phyloP scores from a whole-genome alignment of 2,888 invertebrate genomes.

The Xiphydria camelus region DNA sequence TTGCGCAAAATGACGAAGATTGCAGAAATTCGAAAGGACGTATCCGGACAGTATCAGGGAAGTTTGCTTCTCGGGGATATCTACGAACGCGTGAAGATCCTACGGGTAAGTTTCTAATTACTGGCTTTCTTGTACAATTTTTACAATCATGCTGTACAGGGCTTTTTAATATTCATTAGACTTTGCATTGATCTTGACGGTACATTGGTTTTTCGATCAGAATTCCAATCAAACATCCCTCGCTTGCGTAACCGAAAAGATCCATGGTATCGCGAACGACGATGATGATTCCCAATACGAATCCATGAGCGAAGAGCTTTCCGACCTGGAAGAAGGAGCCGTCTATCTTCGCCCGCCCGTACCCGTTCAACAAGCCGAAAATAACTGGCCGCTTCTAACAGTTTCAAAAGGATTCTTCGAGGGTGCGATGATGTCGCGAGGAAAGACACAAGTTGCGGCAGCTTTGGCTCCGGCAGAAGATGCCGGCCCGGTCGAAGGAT shows the following conservation, averaged over 20 bases:
- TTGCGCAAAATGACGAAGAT: slow-evolving; percentile 99
- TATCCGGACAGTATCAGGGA: slow-evolving; percentile 95
- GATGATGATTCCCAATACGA: slow-evolving; percentile 70
- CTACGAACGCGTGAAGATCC: slow-evolving; percentile 81
- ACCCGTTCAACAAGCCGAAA: slow-evolving; percentile 87
- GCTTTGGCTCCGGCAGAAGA: slow-evolving; percentile 65
- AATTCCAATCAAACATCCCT: slow-evolving; percentile 69
- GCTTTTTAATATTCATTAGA: too few species aligned
- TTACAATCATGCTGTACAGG: too few species aligned
- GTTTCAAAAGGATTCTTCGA: slow-evolving; percentile 78
- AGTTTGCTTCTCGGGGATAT: slow-evolving; percentile 92
- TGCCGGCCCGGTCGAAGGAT: slow-evolving; percentile 67
- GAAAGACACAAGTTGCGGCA: slow-evolving; percentile 59
- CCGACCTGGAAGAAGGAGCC: slow-evolving; percentile 76
- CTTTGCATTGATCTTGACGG: too few species aligned
- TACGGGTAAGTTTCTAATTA: slow-evolving; percentile 62
- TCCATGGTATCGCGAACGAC: slow-evolving; percentile 83
- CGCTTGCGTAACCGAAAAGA: slow-evolving; percentile 93
- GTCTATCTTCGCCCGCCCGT: slow-evolving; percentile 82
- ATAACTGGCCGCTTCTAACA: slow-evolving; percentile 96
- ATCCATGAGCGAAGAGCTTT: slow-evolving; percentile 69
- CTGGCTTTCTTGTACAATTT: too few species aligned
- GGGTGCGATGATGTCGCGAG: slow-evolving; percentile 61
- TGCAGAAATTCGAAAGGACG: slow-evolving; percentile 96
- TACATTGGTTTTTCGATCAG: slow-evolving; percentile 44